Base-by-base conservation (phyloP, 2,113 vertebrate species). In the Sylvia atricapilla region DNA sequence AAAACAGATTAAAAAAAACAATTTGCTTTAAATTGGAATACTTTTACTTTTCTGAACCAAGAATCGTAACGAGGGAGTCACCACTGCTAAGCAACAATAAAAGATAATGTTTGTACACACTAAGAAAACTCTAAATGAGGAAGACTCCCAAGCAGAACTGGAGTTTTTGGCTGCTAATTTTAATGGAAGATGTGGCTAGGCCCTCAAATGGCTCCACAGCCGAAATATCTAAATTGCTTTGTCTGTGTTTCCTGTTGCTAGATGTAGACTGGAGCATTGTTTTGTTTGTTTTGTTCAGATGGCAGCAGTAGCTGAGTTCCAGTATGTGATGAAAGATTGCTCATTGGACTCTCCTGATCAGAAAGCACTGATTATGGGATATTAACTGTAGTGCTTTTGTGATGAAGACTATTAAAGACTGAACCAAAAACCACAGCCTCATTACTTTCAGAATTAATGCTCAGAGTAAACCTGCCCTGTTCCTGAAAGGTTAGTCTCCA, bases 331-430 rank as follows among this genome's bases (percentile, higher is more conserved):
- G 63, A 74, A 83, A 95, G 87, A 93, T 89, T 93, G 89, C 55
- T 70, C 59, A 30, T 94, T 95, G 87, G 94, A 72, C 69, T 90
- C 76, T 96, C 58, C 83, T 88, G 49, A 89, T 93, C 83, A 94
- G 91, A 96, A 94, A 84, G 92, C 59, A 60, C 60, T 77, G 75
- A 94, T 91, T 93, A 84, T 62, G 69, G 82, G 56, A 72, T 75
- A 84, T 93, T 92, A 84, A 85, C 90, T 93, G 72, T 90, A 94
- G 90, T 94, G 82, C 62, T 95, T 93, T 92, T 87, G 96, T 84
- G 67, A 44, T 63, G 82, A 78, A 81, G 68, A 73, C 91, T 97
- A 23, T 87, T 90, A 93, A 96, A 93, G 93, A 84, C 90, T 77
- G n/a, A 53, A 89, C 67, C 84, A 85, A 93, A 94, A 89, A 90